phyloP scores from a whole-genome alignment of 2,888 invertebrate species.

The Lampropteryx suffumata region DNA sequence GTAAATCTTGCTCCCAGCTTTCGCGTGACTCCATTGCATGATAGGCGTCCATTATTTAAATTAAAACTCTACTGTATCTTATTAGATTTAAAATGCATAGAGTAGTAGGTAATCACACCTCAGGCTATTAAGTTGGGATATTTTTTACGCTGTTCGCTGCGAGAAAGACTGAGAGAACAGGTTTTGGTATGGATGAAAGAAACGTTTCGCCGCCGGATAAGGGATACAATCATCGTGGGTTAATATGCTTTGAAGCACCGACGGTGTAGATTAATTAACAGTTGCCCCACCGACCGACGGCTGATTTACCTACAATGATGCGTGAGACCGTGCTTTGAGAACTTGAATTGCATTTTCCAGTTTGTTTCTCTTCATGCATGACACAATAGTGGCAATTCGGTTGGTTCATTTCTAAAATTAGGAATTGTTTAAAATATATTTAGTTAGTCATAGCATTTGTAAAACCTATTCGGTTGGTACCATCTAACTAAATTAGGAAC shows the following conservation, averaged over 20 bases:
- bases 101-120: constrained; percentile 75
- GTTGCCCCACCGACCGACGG: constrained; percentile 14
- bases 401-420: too few relatives aligned
- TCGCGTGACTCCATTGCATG: constrained; percentile 31
- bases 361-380: not conserved
- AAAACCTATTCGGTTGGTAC: too few relatives aligned
- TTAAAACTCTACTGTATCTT: constrained; percentile 31
- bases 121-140: constrained; percentile 71
- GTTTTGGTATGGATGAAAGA: constrained; percentile 66
- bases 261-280: constrained; percentile 36
- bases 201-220: constrained; percentile 62
- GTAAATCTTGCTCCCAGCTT: constrained; percentile 22
- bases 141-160: constrained; percentile 66
- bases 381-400: too few relatives aligned
- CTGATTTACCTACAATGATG: constrained; percentile 27
- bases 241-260: constrained; percentile 76
- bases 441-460: too few relatives aligned
- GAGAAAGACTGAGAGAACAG: constrained; percentile 61
- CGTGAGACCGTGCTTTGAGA: constrained; percentile 40
- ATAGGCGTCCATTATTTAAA: constrained; percentile 34
- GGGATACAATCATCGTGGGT: constrained; percentile 71
- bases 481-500: too few relatives aligned
- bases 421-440: too few relatives aligned
- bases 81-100: constrained; percentile 36
- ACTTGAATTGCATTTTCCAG: constrained; percentile 8